Evolutionary conservation across 2,113 vertebrate species (phyloP), one percentile per base, ranked within the genome.

Genomic region (Tretioscincus oriximinensis): DNA sequence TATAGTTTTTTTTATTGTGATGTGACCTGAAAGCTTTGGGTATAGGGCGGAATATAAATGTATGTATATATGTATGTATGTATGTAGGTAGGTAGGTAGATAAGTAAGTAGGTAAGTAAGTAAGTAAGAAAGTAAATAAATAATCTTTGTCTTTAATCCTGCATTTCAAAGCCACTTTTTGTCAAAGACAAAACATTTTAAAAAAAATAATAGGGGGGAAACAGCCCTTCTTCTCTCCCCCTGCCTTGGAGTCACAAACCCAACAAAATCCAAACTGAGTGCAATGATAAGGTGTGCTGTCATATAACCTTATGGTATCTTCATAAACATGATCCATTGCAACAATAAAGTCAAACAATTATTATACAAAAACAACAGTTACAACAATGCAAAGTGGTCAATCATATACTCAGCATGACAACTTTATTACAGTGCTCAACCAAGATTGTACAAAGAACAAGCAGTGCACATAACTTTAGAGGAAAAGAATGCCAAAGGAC

Each of bases 291-390:
- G 0, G 77, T 63, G n/a, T 0, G 66, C 49, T 84, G 65, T 76
- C 68, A 89, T 79, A 60, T 70, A 7, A 71, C 80, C 83, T 84
- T 84, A 85, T 8, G 7, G 41, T 74, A 71, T 66, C 80, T 82
- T 69, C 76, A 64, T 84, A 88, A 92, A 86, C 18, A 31, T 81
- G 84, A 84, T 74, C 24, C 81, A 89, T 31, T 81, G 65, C 41
- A 81, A 78, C 12, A 88, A 88, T 87, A 85, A 90, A 87, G 75
- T 71, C 76, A 78, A 66, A 71, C 66, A 81, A 79, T 85, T 21
- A 49, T 67, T 69, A 85, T 73, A 45, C 28, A 80, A 88, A 84
- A 88, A 79, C 71, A 80, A 84, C 68, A 69, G 69, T 58, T 83
- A 75, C 71, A 87, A 70, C 77, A 86, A 61, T 61, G 85, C 20